Evolutionary conservation across 2,888 invertebrate species (phyloP), one percentile per base, ranked within the genome.

Genomic region (Coleophora deauratella): DNA sequence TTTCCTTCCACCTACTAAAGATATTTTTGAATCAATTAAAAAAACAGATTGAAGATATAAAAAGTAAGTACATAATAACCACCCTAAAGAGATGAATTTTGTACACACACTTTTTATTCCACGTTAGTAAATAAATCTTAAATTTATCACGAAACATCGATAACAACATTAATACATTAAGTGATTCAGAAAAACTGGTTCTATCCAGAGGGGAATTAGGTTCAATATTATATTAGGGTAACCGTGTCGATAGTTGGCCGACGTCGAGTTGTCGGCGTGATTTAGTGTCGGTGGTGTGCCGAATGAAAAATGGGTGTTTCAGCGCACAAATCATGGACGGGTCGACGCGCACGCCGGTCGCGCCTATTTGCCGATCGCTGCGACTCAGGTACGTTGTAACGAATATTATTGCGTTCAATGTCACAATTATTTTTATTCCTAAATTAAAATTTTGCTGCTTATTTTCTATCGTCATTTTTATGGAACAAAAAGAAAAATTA

Each of bases 301-400:
- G 57, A 49, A 57, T 68, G 67, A 68, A 66, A 66, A 66, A 68
- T 66, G 43, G 55, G 50, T 44, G 50, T 48, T 46, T 43, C 43
- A 46, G 40, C 43, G 48, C 58, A 64, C 66, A 67, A 66, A 66
- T 65, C 65, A 66, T 64, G 54, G 47, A 42, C 46, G 50, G 58
- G 58, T 58, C 62, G 55, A 54, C 53, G 52, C 54, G 48, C 21
- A 6, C 21, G 21, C 21, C 21, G 21, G 3, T 21, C 21, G 6
- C 21, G 21, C 21, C 21, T 21, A 21, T 21, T 4, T 21, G 45
- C 42, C 47, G 37, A 49, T 21, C 21, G 21, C 21, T 21, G 21
- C 3, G 3, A 3, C 3, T 6, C 21, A 21, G 3, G 21, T 21
- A 21, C 21, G 21, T 6, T 6, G 6, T 21, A 21, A 21, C 21